Percentiles rank a stretch among this genome's conserved stretches.
These are phyloP conservation scores for Punctoribates punctum DNA, from an alignment of 2,888 invertebrate species.

Conservation along the genomic window DNA sequence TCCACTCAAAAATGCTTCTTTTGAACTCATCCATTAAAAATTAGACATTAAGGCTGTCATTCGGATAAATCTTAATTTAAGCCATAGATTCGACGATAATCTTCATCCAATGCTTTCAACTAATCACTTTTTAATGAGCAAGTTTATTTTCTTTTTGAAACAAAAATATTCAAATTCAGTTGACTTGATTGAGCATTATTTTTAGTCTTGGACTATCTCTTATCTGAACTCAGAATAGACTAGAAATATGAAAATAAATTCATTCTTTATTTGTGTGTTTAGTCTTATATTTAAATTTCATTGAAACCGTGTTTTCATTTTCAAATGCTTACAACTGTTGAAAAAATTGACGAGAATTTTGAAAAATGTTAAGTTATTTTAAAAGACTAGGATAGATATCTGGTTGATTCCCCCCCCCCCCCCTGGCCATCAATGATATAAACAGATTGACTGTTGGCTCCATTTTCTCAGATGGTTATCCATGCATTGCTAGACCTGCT, in stretches of 20 bases:
- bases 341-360: no score
- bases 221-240: no score
- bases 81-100: not conserved
- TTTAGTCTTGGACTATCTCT: no score
- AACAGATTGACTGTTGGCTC: not conserved
- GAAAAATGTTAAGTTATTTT: no score
- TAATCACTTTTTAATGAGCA: not conserved
- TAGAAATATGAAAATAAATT: no score
- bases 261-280: no score
- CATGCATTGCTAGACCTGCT: conserved; percentile 9
- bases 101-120: no score
- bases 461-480: conserved; percentile 23
- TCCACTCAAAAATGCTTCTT: not conserved
- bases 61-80: not conserved
- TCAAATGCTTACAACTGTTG: no score
- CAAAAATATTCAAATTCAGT: not conserved
- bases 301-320: no score
- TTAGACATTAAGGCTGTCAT: not conserved
- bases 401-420: no score
- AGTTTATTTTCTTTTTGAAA: not conserved
- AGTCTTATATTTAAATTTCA: no score
- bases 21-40: not conserved
- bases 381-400: no score
- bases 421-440: not conserved
- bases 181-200: not conserved